These are phyloP conservation scores for Odontamblyopus rebecca DNA, from an alignment of 2,797 vertebrate genomes.

Conservation along the genomic window DNA sequence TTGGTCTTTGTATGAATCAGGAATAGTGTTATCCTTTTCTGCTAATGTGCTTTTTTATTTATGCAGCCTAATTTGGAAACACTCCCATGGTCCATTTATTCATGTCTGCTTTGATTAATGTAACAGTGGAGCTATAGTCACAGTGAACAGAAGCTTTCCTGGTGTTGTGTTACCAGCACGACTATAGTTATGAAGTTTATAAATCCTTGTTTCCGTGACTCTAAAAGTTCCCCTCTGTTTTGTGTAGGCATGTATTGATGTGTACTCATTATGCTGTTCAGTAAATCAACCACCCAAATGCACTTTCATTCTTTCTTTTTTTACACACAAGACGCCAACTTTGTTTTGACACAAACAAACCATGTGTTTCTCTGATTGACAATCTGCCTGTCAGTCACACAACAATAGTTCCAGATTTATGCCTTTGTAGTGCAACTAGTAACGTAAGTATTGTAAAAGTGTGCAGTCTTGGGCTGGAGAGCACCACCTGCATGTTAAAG, in stretches of 20 bases:
- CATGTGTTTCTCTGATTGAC: neutral
- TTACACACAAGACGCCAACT: neutral
- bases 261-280: neutral
- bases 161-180: too few species aligned
- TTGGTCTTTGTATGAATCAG: too few species aligned
- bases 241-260: too few species aligned
- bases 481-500: too few species aligned
- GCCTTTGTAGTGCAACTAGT: too few species aligned
- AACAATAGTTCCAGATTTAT: neutral
- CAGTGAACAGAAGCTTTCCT: slow-evolving; percentile 10
- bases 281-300: too few species aligned
- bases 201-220: too few species aligned
- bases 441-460: too few species aligned
- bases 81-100: slow-evolving; percentile 57
- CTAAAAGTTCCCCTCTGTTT: too few species aligned
- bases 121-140: slow-evolving; percentile 22
- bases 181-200: neutral
- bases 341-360: slow-evolving; percentile 3
- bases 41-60: slow-evolving; percentile 22
- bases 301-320: neutral
- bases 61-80: slow-evolving; percentile 41
- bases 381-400: neutral
- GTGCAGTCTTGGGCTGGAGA: too few species aligned
- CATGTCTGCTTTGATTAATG: slow-evolving; percentile 57
- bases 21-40: neutral